phyloP scores from a whole-genome alignment of 1,140 invertebrate genomes.

The Aphelenchoides fujianensis region DNA sequence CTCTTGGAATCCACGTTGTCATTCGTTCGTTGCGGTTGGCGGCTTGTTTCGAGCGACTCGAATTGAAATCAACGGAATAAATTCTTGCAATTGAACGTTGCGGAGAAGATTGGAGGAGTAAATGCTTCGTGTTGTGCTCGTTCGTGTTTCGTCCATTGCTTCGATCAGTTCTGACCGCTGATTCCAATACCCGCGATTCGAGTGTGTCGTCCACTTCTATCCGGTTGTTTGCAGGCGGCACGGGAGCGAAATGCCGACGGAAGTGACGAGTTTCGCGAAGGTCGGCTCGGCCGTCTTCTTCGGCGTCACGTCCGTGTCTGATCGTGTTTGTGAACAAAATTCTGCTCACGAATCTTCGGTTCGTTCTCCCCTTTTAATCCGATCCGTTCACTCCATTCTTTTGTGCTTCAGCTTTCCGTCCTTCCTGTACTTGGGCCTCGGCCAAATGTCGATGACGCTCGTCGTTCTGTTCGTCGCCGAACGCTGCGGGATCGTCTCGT shows the following conservation, averaged over 20 bases:
- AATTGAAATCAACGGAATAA: too few species aligned
- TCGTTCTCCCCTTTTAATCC: too few species aligned
- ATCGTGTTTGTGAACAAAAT: conserved; percentile 95
- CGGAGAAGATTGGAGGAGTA: background rate
- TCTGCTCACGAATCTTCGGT: conserved; percentile 77
- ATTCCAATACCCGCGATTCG: background rate
- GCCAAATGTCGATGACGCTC: conserved; percentile 82
- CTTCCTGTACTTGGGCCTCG: conserved; percentile 76
- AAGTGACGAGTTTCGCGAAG: conserved; percentile 43
- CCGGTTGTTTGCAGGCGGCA: background rate
- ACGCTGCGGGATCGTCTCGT: conserved; percentile 73
- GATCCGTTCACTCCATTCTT: too few species aligned
- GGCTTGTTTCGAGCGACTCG: too few species aligned
- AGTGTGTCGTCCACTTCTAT: background rate
- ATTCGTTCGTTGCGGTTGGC: too few species aligned
- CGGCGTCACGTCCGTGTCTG: conserved; percentile 81
- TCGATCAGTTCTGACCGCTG: too few species aligned
- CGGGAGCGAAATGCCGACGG: background rate
- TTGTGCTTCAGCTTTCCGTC: conserved; percentile 77
- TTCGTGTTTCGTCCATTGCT: background rate
- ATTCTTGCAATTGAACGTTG: background rate
- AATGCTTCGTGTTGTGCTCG: background rate
- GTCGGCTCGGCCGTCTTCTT: conserved; percentile 76
- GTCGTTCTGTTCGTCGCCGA: conserved; percentile 75
- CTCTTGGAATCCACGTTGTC: too few species aligned